Evolutionary conservation across 1,140 invertebrate genomes (phyloP).

Genomic region (Temnothorax curvispinosus): DNA sequence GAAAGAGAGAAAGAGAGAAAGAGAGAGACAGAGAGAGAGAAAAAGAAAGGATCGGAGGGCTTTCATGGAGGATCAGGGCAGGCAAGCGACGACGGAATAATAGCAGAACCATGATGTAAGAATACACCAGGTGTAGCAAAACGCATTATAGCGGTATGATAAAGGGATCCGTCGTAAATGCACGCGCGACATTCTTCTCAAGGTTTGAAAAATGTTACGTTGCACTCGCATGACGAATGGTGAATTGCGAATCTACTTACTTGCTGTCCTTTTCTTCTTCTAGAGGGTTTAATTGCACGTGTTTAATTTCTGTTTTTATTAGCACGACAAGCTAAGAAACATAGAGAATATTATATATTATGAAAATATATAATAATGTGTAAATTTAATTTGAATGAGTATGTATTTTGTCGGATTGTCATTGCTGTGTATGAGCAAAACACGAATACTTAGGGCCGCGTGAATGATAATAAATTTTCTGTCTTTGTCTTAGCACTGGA

Average conservation of each 20-base stretch:
- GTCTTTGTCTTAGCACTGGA: conserved; percentile 30
- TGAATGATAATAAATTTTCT: conserved; percentile 22
- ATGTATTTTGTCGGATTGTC: background rate
- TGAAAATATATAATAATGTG: background rate
- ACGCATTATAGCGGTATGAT: conserved; percentile 51
- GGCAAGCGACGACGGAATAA: conserved; percentile 52
- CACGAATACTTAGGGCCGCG: background rate
- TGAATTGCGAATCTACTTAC: background rate
- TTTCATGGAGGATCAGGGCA: conserved; percentile 35
- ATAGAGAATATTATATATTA: background rate
- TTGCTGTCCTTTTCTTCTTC: background rate
- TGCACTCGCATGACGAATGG: conserved; percentile 9
- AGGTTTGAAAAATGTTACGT: conserved; percentile 42
- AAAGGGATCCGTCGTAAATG: conserved; percentile 50
- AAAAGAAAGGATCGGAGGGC: conserved; percentile 21
- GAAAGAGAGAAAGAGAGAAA: conserved; percentile 3
- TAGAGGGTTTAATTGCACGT: background rate
- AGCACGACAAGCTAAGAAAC: background rate
- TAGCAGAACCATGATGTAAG: conserved; percentile 52
- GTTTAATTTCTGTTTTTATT: background rate
- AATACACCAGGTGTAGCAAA: conserved; percentile 52
- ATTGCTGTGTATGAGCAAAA: background rate
- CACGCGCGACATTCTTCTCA: conserved; percentile 42
- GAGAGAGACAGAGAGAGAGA: background rate
- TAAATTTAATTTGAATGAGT: background rate